phyloP scores from a whole-genome alignment of 2,113 vertebrate genomes.

The Eclectus roratus region DNA sequence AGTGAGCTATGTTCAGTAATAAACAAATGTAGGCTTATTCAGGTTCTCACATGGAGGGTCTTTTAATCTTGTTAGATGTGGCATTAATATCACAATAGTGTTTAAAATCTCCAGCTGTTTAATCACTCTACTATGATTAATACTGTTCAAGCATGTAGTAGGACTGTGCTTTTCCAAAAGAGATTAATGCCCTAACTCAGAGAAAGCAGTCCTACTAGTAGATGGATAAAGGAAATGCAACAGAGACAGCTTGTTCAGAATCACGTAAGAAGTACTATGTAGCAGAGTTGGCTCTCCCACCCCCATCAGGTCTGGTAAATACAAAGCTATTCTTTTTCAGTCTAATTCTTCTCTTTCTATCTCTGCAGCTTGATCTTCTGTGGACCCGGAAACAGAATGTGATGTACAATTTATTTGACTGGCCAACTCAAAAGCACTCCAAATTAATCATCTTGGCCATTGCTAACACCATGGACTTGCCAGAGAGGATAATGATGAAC shows the following conservation, averaged over 20 bases:
- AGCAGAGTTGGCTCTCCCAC: not conserved
- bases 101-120: not conserved
- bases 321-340: not conserved
- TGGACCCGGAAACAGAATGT: conserved; percentile 97
- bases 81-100: not conserved
- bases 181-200: not conserved
- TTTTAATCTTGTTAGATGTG: not conserved
- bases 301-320: not conserved
- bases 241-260: not conserved
- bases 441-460: conserved; percentile 92
- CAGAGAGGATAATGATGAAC: conserved; percentile 97
- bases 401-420: conserved; percentile 96
- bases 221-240: not conserved
- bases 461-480: conserved; percentile 98
- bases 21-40: not conserved
- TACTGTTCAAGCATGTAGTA: not conserved
- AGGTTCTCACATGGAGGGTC: not conserved
- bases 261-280: not conserved
- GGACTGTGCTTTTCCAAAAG: not conserved
- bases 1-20: not conserved
- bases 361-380: conserved; percentile 87
- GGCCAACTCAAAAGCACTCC: conserved; percentile 88
- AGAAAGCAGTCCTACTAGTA: not conserved
- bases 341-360: not conserved
- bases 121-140: not conserved